These are phyloP conservation scores for Alcedo quadribrachys DNA, from an alignment of 2,797 vertebrate species.

Conservation along the genomic window DNA sequence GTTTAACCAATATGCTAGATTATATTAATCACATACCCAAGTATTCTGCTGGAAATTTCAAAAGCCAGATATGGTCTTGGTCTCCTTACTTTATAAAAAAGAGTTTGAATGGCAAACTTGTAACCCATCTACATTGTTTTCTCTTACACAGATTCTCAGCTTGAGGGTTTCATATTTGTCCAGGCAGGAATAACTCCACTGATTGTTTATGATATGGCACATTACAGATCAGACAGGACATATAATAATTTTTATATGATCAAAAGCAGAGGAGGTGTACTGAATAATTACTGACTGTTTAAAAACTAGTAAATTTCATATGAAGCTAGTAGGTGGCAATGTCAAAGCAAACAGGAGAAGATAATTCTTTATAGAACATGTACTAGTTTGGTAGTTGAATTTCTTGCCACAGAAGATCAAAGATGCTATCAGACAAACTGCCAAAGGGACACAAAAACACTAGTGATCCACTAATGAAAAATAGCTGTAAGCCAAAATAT, in stretches of 20 bases:
- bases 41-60: background rate
- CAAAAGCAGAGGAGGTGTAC: background rate
- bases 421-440: background rate
- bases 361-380: background rate
- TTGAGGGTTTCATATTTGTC: background rate
- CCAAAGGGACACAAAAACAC: background rate
- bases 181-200: background rate
- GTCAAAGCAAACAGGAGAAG: background rate
- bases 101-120: background rate
- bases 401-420: background rate
- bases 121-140: background rate
- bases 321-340: background rate
- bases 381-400: background rate
- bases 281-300: background rate
- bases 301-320: background rate
- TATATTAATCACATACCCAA: background rate
- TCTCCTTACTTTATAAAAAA: background rate
- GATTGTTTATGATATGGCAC: background rate
- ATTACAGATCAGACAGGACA: background rate
- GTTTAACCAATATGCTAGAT: background rate
- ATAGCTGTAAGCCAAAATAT: background rate
- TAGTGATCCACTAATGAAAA: background rate
- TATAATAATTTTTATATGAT: background rate
- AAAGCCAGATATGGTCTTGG: background rate
- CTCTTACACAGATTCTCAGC: background rate